phyloP scores from a whole-genome alignment of 2,888 invertebrate species.

The Pristionchus exspectatus region DNA sequence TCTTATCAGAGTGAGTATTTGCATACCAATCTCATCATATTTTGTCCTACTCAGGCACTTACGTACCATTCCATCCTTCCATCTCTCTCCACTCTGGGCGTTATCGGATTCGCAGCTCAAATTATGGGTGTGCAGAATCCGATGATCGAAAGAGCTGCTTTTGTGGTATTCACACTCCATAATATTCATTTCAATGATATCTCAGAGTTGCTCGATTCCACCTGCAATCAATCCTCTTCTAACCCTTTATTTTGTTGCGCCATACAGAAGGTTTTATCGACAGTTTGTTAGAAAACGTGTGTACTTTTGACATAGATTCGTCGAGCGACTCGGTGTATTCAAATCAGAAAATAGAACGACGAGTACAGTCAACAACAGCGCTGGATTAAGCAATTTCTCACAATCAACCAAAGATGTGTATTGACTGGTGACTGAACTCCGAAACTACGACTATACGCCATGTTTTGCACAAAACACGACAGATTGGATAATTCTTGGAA shows the following conservation, averaged over 20 bases:
- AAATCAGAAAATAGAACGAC: neutral
- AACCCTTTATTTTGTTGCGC: neutral
- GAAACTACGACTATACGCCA: no score
- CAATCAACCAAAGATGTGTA: neutral
- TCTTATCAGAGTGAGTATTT: neutral
- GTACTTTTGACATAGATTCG: neutral
- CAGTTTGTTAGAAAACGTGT: neutral
- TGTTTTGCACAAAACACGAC: no score
- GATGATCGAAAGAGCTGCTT: neutral
- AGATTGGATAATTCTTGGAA: no score
- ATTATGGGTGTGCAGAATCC: neutral
- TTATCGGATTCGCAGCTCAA: neutral
- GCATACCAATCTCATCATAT: neutral
- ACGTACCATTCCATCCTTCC: neutral
- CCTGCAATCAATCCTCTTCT: neutral
- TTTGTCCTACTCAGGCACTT: neutral
- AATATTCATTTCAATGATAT: no score
- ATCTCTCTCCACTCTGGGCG: neutral
- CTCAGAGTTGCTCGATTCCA: constrained; percentile 19
- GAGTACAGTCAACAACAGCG: neutral
- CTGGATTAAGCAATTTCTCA: neutral
- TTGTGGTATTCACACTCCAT: neutral
- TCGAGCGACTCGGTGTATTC: neutral
- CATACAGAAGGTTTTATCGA: constrained; percentile 4
- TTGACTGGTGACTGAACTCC: neutral